Percentiles rank a stretch among this genome's conserved stretches.
phyloP scores from a whole-genome alignment of 2,797 vertebrate genomes.

The Danionella dracula region DNA sequence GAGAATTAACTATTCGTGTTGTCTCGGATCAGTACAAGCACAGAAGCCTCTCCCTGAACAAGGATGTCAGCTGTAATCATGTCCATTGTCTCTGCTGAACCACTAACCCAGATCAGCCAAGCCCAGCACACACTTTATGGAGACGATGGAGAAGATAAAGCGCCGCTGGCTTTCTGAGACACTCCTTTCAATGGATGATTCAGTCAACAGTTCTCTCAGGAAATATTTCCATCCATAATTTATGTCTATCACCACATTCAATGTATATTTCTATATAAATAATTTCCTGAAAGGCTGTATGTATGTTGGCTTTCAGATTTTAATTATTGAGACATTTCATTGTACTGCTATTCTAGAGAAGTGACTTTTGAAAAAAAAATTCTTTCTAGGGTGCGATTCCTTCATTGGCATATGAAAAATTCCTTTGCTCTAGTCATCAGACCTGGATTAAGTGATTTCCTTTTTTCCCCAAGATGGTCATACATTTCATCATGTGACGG shows the following conservation, averaged over 20 bases:
- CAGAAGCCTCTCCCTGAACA: neutral
- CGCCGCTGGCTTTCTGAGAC: neutral
- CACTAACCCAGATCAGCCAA: conserved; percentile 9
- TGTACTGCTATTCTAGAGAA: too few species aligned
- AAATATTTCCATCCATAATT: neutral
- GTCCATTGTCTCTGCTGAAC: neutral
- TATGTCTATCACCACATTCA: neutral
- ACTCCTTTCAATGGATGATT: conserved; percentile 13
- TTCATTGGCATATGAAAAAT: too few species aligned
- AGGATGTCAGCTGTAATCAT: conserved; percentile 9
- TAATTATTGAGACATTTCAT: too few species aligned
- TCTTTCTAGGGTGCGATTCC: too few species aligned
- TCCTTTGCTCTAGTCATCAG: too few species aligned
- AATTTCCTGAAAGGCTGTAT: too few species aligned
- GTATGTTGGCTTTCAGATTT: too few species aligned
- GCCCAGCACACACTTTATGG: neutral
- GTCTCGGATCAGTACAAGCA: neutral
- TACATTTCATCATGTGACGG: too few species aligned
- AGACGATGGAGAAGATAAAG: neutral
- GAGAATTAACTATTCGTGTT: neutral
- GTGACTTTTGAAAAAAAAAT: too few species aligned
- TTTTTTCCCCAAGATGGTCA: too few species aligned
- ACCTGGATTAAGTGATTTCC: too few species aligned
- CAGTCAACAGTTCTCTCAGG: neutral
- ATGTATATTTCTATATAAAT: too few species aligned